These are phyloP conservation scores for Salvelinus sp. DNA, from an alignment of 2,113 vertebrate species.

Conservation along the genomic window DNA sequence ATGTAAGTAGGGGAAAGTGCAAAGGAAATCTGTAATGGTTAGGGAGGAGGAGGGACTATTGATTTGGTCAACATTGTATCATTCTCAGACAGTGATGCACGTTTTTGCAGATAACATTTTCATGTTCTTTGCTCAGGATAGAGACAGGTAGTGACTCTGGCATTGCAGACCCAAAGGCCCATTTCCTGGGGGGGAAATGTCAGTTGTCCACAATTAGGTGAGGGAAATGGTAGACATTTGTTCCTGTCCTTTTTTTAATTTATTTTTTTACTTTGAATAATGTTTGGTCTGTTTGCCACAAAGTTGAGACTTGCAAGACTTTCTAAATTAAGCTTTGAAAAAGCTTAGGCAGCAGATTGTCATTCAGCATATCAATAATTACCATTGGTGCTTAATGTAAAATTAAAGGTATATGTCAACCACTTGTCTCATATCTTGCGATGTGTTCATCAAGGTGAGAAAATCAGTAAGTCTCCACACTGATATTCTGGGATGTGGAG, in stretches of 20 bases:
- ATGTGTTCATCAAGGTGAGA: neutral
- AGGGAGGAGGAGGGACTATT: neutral
- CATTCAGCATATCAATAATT: neutral
- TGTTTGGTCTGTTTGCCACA: neutral
- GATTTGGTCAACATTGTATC: neutral
- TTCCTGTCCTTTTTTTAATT: neutral
- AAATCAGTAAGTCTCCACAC: neutral
- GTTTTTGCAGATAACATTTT: slow-evolving; percentile 39
- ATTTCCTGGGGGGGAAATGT: slow-evolving; percentile 52
- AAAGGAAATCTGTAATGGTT: neutral
- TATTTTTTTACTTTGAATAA: neutral
- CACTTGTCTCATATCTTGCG: neutral
- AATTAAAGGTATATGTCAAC: neutral
- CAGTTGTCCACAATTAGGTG: slow-evolving; percentile 60
- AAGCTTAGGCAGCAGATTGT: neutral
- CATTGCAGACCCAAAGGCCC: slow-evolving; percentile 49
- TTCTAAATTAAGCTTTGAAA: neutral
- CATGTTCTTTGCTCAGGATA: slow-evolving; percentile 59
- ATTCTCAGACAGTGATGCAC: neutral
- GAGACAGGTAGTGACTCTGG: slow-evolving; percentile 52
- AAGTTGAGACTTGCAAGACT: no score
- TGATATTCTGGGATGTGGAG: neutral
- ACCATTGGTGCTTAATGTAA: neutral
- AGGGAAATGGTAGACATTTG: slow-evolving; percentile 43
- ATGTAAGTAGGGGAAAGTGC: neutral